These are phyloP conservation scores for Phymatocera aterrima DNA, from an alignment of 2,888 invertebrate genomes.

Conservation along the genomic window DNA sequence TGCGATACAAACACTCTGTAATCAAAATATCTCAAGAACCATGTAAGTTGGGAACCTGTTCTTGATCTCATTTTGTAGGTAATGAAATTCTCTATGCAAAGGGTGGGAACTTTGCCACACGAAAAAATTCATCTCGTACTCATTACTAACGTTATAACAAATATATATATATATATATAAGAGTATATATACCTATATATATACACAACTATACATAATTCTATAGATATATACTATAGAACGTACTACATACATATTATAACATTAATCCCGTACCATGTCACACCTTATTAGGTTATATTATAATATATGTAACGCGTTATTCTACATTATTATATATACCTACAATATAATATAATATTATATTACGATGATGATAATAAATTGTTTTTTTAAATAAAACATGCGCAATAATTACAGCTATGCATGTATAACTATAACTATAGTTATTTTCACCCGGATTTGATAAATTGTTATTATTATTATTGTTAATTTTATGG, in stretches of 20 bases:
- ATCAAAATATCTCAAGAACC: too few relatives aligned
- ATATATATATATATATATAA: slow-evolving; percentile 52
- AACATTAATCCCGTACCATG: not conserved
- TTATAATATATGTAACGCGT: slow-evolving; percentile 57
- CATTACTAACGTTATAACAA: too few relatives aligned
- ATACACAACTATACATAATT: slow-evolving; percentile 51
- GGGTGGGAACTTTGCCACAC: too few relatives aligned
- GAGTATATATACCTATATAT: too few relatives aligned
- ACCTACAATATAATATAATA: not conserved
- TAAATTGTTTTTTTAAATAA: slow-evolving; percentile 11
- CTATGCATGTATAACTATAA: not conserved
- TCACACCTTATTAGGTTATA: not conserved
- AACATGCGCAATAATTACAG: not conserved
- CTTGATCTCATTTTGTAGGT: too few relatives aligned
- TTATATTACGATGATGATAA: slow-evolving; percentile 61
- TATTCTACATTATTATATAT: slow-evolving; percentile 55
- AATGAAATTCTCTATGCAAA: too few relatives aligned
- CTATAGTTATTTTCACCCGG: not conserved
- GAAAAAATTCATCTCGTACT: too few relatives aligned
- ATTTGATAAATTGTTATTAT: slow-evolving; percentile 3
- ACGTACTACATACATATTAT: not conserved
- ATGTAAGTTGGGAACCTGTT: too few relatives aligned
- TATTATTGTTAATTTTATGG: not conserved
- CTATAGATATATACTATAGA: not conserved
- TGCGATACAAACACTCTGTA: too few relatives aligned